These are phyloP conservation scores for Characodon lateralis DNA, from an alignment of 2,797 vertebrate species.

Conservation along the genomic window DNA sequence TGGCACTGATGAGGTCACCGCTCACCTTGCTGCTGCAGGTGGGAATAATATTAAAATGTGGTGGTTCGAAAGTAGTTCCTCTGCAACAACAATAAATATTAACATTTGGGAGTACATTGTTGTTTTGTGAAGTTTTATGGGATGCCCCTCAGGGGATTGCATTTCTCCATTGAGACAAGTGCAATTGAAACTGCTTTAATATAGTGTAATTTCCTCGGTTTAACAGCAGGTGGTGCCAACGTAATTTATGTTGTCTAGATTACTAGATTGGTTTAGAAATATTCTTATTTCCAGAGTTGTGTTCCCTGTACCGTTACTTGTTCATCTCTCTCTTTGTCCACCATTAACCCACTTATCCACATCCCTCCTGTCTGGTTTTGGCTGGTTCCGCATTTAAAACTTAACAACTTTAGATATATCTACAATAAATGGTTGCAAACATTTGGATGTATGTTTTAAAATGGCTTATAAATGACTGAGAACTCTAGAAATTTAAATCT, in stretches of 20 bases:
- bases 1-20: conserved; percentile 93
- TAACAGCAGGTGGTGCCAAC: conserved; percentile 60
- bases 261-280: background rate
- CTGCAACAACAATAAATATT: no score
- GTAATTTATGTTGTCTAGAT: background rate
- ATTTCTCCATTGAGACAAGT: background rate
- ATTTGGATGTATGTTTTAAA: background rate
- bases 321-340: no score
- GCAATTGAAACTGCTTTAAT: background rate
- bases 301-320: no score
- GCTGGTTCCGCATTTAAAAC: background rate
- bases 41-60: conserved; percentile 8
- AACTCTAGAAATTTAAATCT: background rate
- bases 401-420: background rate
- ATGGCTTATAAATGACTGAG: background rate
- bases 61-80: background rate
- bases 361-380: background rate
- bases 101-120: background rate
- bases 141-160: background rate
- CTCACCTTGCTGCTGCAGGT: conserved; percentile 97
- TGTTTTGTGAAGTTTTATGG: background rate
- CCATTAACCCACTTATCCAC: no score
- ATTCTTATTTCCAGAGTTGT: background rate
- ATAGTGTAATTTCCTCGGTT: conserved; percentile 23
- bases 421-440: background rate